phyloP scores from a whole-genome alignment of 2,797 vertebrate species.

The Anas flavirostris region DNA sequence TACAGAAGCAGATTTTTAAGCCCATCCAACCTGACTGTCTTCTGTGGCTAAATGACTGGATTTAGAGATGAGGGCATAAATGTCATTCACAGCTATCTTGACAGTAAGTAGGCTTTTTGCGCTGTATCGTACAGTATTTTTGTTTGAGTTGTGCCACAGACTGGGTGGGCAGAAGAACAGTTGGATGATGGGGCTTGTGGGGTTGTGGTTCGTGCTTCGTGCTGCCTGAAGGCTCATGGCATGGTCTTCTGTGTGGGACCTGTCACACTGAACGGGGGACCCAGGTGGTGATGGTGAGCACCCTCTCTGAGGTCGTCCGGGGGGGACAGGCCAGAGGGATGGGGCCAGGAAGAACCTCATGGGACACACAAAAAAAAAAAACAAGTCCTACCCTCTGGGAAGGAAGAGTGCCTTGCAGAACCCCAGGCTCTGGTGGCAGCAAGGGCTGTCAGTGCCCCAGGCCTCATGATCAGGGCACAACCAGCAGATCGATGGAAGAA shows the following conservation, averaged over 20 bases:
- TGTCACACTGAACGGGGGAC: background rate
- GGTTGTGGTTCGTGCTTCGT: background rate
- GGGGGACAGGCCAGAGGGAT: background rate
- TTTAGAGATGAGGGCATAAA: background rate
- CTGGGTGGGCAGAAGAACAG: fast-evolving
- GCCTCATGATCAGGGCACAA: fast-evolving
- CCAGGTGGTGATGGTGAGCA: background rate
- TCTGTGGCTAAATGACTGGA: background rate
- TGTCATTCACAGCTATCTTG: background rate
- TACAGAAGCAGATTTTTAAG: background rate
- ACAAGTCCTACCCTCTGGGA: background rate
- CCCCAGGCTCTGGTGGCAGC: background rate
- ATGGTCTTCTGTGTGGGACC: background rate
- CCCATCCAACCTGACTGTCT: background rate
- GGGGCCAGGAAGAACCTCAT: background rate
- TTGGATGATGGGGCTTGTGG: background rate
- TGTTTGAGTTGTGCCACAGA: background rate
- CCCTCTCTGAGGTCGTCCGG: too few species aligned
- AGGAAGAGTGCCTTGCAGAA: background rate
- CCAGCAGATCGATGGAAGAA: background rate
- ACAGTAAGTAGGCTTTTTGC: background rate
- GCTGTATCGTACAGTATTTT: background rate
- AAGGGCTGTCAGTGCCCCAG: background rate
- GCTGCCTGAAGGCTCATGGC: background rate
- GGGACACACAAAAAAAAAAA: background rate